Base-by-base conservation (phyloP, 2,888 invertebrate genomes). In the Temnothorax rugatulus region DNA sequence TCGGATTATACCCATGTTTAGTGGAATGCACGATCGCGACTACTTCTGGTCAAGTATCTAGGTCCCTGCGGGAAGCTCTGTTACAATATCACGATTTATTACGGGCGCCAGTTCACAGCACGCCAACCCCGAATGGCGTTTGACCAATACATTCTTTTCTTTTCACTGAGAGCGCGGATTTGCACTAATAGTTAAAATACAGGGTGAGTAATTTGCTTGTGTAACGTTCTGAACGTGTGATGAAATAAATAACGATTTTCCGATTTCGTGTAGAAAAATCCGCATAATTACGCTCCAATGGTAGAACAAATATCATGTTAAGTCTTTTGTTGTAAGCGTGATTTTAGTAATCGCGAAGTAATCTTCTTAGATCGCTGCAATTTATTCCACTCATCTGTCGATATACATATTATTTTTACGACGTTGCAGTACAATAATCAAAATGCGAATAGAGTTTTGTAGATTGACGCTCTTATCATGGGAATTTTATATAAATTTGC, bases 1-100 rank as follows among this genome's bases (percentile, higher is more conserved):
- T 99, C 92, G 97, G 97, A 34, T 95, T 99, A 50, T 99, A 99
- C 95, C 99, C 99, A 0, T 97, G 97, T 93, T 96, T 99, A 91
- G 99, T 99, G 68, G 97, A 98, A 92, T 98, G 98, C 93, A 97
- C 97, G 89, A 95, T 95, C 44, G 97, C 97, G 74, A 97, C 97
- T 18, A 96, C 97, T 76, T 97, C 97, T 5, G 96, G 97, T 11
- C 97, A 97, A 95, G 97, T 98, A 18, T 97, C 97, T 68, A 96
- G 97, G 87, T 97, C 98, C 18, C 95, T 98, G 76, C 96, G 97
- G 57, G 98, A 98, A 94, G 98, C 98, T 21, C 96, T 99, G 87
- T 96, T 98, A 91, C 98, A 99, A 95, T 99, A 98, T 96, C 97
- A 97, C 88, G 97, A 98, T 95, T 96, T 98, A 90, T 95, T 98